Conservation (phyloP, 1,140 invertebrate species). For the Lanistes nyassanus region DNA sequence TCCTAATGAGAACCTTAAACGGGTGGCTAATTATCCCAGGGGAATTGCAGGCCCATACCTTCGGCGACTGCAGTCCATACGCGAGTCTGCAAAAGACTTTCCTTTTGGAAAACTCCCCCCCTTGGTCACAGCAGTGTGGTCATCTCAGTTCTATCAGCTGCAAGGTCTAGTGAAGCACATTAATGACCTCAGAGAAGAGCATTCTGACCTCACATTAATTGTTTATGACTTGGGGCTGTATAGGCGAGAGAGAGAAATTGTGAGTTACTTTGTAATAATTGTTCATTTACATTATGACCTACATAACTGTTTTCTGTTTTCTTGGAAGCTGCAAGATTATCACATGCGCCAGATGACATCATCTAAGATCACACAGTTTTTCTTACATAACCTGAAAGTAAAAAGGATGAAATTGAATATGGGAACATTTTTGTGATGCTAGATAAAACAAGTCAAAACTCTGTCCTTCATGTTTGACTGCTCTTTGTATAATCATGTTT, state of each 20-base stretch:
- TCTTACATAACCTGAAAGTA: too few species aligned
- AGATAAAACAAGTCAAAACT: too few species aligned
- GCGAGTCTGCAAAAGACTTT: constrained; percentile 31
- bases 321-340: not conserved
- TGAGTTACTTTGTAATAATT: constrained; percentile 28
- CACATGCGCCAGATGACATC: not conserved
- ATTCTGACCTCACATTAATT: constrained; percentile 37
- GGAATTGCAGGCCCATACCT: constrained; percentile 54
- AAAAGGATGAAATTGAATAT: too few species aligned
- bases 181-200: constrained; percentile 21
- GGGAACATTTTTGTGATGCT: too few species aligned
- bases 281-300: not conserved
- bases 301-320: not conserved
- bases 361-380: too few species aligned
- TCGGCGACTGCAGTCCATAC: constrained; percentile 42
- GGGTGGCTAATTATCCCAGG: constrained; percentile 44
- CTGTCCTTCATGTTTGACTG: too few species aligned
- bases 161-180: constrained; percentile 31
- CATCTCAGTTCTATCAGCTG: constrained; percentile 43
- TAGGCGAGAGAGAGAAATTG: constrained; percentile 41
- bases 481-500: too few species aligned
- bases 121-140: constrained; percentile 49
- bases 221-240: constrained; percentile 53
- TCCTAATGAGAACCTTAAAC: constrained; percentile 34
- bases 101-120: constrained; percentile 42